These are phyloP conservation scores for Zaprionus camerounensis DNA, from an alignment of 1,140 invertebrate species.

Conservation along the genomic window DNA sequence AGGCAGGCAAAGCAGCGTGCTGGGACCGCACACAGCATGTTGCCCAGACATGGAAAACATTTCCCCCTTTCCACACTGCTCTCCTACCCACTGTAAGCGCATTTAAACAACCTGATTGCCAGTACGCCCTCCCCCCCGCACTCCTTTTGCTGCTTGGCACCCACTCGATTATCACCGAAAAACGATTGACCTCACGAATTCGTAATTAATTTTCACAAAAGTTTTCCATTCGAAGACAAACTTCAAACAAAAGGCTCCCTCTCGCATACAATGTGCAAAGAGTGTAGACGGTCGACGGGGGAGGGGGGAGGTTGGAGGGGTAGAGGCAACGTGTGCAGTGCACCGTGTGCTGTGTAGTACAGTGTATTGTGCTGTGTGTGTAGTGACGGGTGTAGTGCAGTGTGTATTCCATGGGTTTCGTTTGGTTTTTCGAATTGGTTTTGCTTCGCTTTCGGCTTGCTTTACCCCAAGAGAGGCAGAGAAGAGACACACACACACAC, in stretches of 20 bases:
- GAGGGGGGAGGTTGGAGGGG: not conserved
- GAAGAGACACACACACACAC: not conserved
- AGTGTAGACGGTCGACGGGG: not conserved
- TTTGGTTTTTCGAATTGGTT: conserved; percentile 12
- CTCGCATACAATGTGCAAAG: conserved; percentile 32
- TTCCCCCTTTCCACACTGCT: not conserved
- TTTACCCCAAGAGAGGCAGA: not conserved
- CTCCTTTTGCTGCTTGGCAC: conserved; percentile 54
- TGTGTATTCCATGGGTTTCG: not conserved
- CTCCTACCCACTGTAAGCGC: conserved; percentile 48
- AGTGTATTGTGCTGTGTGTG: conserved; percentile 9
- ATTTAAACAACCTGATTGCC: conserved; percentile 62
- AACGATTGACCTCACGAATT: conserved; percentile 83
- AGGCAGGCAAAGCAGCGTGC: conserved; percentile 3
- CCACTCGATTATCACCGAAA: conserved; percentile 82
- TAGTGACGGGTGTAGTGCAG: not conserved
- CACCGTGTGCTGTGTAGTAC: not conserved
- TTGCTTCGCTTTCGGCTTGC: conserved; percentile 8
- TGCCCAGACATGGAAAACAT: conserved; percentile 27
- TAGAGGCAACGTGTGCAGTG: not conserved
- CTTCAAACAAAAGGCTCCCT: conserved; percentile 74
- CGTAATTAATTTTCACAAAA: conserved; percentile 83
- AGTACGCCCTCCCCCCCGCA: not conserved
- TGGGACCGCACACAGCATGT: conserved; percentile 65
- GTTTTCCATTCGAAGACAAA: conserved; percentile 83